A percentile compares a stretch with the other conserved stretches of the same genome.
These are phyloP conservation scores for Pristionchus exspectatus DNA, from an alignment of 2,888 invertebrate genomes.

Conservation along the genomic window DNA sequence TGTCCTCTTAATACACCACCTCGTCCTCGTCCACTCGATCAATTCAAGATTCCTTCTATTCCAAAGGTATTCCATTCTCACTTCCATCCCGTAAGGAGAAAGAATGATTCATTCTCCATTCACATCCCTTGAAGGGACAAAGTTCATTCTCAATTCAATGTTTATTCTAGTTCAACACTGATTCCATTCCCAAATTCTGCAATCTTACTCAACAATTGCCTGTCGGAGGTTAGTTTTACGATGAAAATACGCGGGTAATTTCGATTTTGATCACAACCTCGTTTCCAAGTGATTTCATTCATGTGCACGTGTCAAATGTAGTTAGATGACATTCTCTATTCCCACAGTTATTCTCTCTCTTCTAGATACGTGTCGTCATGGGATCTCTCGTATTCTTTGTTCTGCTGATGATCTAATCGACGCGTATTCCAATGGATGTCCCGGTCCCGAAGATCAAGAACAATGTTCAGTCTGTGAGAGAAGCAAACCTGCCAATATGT, in stretches of 20 bases:
- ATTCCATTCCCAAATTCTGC: constrained; percentile 66
- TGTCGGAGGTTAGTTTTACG: constrained; percentile 32
- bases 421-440: constrained; percentile 46
- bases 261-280: neutral
- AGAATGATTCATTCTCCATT: constrained; percentile 14
- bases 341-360: no score
- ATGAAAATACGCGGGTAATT: neutral
- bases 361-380: constrained; percentile 13
- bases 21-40: constrained; percentile 75
- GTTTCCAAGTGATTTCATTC: neutral
- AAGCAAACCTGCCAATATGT: constrained; percentile 48
- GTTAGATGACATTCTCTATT: neutral
- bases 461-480: constrained; percentile 51
- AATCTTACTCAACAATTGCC: constrained; percentile 53
- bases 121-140: neutral
- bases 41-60: constrained; percentile 73
- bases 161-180: constrained; percentile 55
- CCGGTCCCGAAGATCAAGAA: constrained; percentile 16
- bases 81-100: neutral
- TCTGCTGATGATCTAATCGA: constrained; percentile 48
- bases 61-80: constrained; percentile 53
- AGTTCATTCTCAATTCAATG: neutral
- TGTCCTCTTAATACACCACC: constrained; percentile 70
- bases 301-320: neutral
- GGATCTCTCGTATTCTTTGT: constrained; percentile 41